Evolutionary conservation across 2,888 invertebrate genomes (phyloP).

Genomic region (Carabus problematicus): DNA sequence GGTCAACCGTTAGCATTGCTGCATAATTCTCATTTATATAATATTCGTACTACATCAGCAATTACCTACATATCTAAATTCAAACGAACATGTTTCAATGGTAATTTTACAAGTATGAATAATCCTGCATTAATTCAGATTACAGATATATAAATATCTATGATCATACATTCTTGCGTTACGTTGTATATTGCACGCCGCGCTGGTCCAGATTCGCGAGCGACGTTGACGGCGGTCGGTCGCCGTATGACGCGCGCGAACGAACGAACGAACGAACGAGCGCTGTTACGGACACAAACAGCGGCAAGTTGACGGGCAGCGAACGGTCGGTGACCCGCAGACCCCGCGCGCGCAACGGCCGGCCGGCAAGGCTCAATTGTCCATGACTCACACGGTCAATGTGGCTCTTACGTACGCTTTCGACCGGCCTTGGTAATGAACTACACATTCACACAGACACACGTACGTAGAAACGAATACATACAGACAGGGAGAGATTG

Average conservation of each 20-base stretch:
- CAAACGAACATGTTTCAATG: too few relatives aligned
- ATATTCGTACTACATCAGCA: too few relatives aligned
- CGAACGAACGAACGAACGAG: not conserved
- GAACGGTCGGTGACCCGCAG: slow-evolving; percentile 33
- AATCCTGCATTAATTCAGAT: too few relatives aligned
- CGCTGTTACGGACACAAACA: slow-evolving; percentile 11
- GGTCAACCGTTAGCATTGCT: too few relatives aligned
- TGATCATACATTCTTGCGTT: not conserved
- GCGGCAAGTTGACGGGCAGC: slow-evolving; percentile 19
- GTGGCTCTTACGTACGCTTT: slow-evolving; percentile 25
- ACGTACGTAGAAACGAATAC: too few relatives aligned
- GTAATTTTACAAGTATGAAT: too few relatives aligned
- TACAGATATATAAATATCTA: not conserved
- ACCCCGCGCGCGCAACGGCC: slow-evolving; percentile 2
- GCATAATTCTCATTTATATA: too few relatives aligned
- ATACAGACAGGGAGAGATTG: not conserved
- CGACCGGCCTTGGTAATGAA: slow-evolving; percentile 52
- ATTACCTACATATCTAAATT: too few relatives aligned
- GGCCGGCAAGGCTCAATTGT: slow-evolving; percentile 30
- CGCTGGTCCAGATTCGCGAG: slow-evolving; percentile 9
- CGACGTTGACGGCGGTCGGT: not conserved
- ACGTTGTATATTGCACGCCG: not conserved
- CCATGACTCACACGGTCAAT: slow-evolving; percentile 37
- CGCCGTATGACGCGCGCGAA: not conserved
- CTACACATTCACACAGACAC: slow-evolving; percentile 26